phyloP scores from a whole-genome alignment of 2,888 invertebrate species.

The Pandemis corylana region DNA sequence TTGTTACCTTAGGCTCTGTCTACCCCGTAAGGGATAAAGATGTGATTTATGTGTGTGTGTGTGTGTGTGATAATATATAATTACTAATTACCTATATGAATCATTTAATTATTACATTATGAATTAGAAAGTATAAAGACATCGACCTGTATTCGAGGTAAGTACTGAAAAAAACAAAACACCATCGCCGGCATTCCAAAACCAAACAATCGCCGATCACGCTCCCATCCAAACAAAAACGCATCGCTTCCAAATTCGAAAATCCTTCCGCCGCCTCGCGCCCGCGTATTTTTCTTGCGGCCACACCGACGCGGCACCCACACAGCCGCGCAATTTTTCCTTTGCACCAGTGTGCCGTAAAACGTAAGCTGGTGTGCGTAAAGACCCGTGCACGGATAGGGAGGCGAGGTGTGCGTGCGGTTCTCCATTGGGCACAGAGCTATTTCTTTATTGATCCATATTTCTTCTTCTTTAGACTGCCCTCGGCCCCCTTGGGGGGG shows the following conservation, averaged over 20 bases:
- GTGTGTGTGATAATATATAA: too few species aligned
- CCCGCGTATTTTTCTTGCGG: constrained; percentile 53
- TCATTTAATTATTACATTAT: too few species aligned
- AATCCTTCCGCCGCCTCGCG: constrained; percentile 41
- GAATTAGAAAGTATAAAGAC: too few species aligned
- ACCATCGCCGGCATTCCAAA: constrained; percentile 29
- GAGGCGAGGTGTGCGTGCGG: constrained; percentile 70
- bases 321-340: constrained; percentile 58
- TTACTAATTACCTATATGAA: too few species aligned
- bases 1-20: too few species aligned
- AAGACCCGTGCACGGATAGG: constrained; percentile 54
- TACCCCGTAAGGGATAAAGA: too few species aligned
- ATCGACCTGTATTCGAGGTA: too few species aligned
- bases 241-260: constrained; percentile 34
- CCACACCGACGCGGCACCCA: constrained; percentile 49
- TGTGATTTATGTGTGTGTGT: too few species aligned
- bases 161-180: constrained; percentile 41
- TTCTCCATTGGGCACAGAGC: constrained; percentile 82
- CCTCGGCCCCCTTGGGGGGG: constrained; percentile 58
- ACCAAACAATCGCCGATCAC: neutral
- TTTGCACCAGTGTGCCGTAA: constrained; percentile 48
- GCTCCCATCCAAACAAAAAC: constrained; percentile 8
- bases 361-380: constrained; percentile 44
- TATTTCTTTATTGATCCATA: constrained; percentile 86
- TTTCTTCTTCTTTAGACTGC: constrained; percentile 84